Conservation (phyloP, 2,888 invertebrate species). For the Amaurobius ferox region DNA sequence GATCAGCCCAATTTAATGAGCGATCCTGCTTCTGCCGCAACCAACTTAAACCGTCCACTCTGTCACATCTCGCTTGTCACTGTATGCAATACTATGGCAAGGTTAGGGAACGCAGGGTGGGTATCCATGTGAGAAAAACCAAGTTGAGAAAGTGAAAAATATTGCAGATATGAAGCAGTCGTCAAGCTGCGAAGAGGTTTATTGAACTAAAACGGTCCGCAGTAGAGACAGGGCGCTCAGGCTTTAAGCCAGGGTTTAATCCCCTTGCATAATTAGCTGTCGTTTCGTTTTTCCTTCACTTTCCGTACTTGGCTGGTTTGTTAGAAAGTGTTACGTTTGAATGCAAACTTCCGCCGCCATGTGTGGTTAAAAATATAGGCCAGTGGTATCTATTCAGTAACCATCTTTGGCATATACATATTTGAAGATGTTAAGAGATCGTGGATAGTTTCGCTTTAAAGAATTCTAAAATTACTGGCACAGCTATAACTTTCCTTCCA, state of each 20-base stretch:
- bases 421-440: no score
- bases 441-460: no score
- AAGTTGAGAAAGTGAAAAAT: conserved; percentile 20
- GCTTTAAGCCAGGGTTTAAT: conserved; percentile 22
- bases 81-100: conserved; percentile 22
- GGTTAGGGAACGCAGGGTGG: conserved; percentile 21
- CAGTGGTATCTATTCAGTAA: no score
- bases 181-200: conserved; percentile 32
- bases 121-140: conserved; percentile 40
- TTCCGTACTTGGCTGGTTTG: not conserved
- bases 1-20: not conserved
- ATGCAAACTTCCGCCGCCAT: no score
- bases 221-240: not conserved
- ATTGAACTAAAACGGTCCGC: conserved; percentile 50
- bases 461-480: no score
- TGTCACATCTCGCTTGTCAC: not conserved
- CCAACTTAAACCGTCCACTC: not conserved
- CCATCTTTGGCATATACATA: no score
- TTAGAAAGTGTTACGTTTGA: not conserved
- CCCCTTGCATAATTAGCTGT: conserved; percentile 31
- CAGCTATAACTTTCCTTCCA: no score
- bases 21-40: not conserved
- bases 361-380: no score
- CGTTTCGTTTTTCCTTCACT: not conserved
- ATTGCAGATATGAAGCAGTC: conserved; percentile 22